Base-by-base conservation (phyloP, 2,797 vertebrate species). In the Myotis vivesi region DNA sequence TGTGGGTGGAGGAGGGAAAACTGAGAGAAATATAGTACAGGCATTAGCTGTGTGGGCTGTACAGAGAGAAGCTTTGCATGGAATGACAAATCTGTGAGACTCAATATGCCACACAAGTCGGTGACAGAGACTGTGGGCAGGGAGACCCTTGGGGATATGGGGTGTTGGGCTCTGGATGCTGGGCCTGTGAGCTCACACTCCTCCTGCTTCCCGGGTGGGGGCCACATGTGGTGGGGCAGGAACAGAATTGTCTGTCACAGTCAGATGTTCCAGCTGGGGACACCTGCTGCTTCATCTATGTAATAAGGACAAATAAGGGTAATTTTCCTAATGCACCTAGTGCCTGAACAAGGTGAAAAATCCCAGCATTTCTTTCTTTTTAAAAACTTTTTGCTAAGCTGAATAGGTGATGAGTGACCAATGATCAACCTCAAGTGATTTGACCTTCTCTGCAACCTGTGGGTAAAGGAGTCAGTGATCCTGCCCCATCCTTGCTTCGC, bases 1-100 rank as follows among this genome's bases (percentile, higher is more conserved):
- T 96, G 98, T 98, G 97, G 98, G 98, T 97, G 98, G 98, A 98
- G 97, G 94, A 98, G 97, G 97, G 97, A 98, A 98, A 98, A 92
- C 97, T 95, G 98, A 72, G 84, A 98, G 98, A 98, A 98, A 97
- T 97, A 96, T 96, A 98, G 98, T 96, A 93, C 97, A 97, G 93
- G 95, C 96, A 98, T 98, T 97, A 96, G 96, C 83, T 96, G 96
- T 97, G 98, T 97, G 96, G 98, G 98, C 91, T 95, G 97, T 91
- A 95, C 91, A 80, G 79, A 96, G 94, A 94, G 96, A 98, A 98
- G 96, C 92, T 82, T 71, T 97, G 91, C 95, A 94, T 66, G 95
- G 95, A 94, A 96, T 96, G 95, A 97, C 96, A 97, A 97, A 98
- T 97, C 97, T 95, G 46, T 95, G 97, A 98, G 96, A 96, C 94